These are phyloP conservation scores for Parasteatoda tepidariorum DNA, from an alignment of 1,140 invertebrate species.

Conservation along the genomic window DNA sequence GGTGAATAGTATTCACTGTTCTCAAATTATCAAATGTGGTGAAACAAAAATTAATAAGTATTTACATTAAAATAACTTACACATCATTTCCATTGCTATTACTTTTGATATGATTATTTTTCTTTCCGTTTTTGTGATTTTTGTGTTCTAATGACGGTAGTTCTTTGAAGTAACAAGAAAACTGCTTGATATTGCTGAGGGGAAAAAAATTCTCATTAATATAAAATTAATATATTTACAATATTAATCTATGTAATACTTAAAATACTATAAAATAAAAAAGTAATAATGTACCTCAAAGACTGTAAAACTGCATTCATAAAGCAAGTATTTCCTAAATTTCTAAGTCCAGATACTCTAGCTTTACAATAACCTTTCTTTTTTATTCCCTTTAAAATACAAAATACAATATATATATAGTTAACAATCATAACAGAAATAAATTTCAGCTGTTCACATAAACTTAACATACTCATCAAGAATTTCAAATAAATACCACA, in stretches of 20 bases:
- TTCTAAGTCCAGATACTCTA: constrained; percentile 81
- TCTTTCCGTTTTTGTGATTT: constrained; percentile 65
- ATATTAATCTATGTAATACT: too few species aligned
- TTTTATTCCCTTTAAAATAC: constrained; percentile 18
- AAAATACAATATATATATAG: background rate
- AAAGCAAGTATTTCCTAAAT: constrained; percentile 89
- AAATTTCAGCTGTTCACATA: too few species aligned
- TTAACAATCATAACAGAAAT: too few species aligned
- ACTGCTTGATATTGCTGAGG: constrained; percentile 84
- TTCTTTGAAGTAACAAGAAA: constrained; percentile 84
- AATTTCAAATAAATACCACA: background rate
- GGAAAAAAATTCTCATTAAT: background rate
- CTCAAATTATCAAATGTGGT: too few species aligned
- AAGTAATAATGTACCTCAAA: constrained; percentile 79
- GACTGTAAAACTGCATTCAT: constrained; percentile 90
- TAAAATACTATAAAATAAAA: too few species aligned
- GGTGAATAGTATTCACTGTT: too few species aligned
- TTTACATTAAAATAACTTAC: too few species aligned
- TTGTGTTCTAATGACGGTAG: constrained; percentile 78
- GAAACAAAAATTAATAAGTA: too few species aligned
- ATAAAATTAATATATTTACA: background rate
- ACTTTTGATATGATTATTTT: constrained; percentile 63
- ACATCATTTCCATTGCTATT: constrained; percentile 72
- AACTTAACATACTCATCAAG: background rate
- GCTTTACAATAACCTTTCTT: constrained; percentile 57